Base-by-base conservation (phyloP, 2,888 invertebrate genomes). In the Lasius fuliginosus region DNA sequence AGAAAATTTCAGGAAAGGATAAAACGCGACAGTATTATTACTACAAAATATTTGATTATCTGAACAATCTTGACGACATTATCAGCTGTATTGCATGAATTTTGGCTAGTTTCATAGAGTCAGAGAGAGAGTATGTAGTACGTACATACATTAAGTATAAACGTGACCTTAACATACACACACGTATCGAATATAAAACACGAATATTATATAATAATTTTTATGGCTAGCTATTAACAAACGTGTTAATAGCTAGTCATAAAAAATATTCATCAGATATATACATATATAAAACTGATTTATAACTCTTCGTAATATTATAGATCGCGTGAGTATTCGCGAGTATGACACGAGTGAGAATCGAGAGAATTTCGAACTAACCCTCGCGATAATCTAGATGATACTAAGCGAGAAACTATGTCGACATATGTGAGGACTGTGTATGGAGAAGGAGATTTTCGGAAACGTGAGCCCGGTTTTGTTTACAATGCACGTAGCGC, bases 1-100 rank as follows among this genome's bases (percentile, higher is more conserved):
- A 30, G 42, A 75, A 49, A 53, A 53, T 56, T 68, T 9, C 6
- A 30, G 23, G 33, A 30, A 40, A 15, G 23, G 15, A 46, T 23
- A 33, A 42, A 71, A 46, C 27, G 42, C 46, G 15, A 12, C 33
- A 46, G 42, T 71, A 23, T 71, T 60, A 58, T 71, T 71, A 23
- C 6, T 27, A 53, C 3, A 8, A 18, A 53, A n/a, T 53, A 53
- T n/a, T 9, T 23, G 4, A 33, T 73, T 73, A 60, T 60, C 71
- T 27, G 8, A 9, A 5, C 46, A 18, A 71, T 79, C 58, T 33
- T 71, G 40, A 42, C 33, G 42, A 49, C 58, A 58, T 15, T 58
- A 33, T 81, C 64, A 12, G 12, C 15, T 60, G 12, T 53, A 40
- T 53, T 12, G 40, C 1, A 11, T 73, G 27, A 23, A 60, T 46